phyloP scores from a whole-genome alignment of 2,888 invertebrate genomes.

The Arrhopalites spinosus region DNA sequence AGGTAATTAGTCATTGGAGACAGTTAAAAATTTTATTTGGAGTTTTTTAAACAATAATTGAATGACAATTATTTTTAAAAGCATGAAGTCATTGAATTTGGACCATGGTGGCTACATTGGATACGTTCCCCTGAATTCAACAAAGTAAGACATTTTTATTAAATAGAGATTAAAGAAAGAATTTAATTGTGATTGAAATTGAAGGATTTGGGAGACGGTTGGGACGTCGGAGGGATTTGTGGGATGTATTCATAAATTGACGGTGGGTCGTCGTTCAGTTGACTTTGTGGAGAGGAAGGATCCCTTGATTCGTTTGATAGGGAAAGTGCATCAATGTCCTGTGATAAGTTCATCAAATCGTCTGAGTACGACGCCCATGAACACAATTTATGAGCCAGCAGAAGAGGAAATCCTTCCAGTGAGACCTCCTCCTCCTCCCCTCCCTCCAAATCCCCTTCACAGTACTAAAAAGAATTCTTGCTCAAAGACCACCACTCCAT shows the following conservation, averaged over 20 bases:
- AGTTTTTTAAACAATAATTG: no score
- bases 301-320: conserved; percentile 53
- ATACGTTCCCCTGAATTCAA: conserved; percentile 74
- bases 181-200: no score
- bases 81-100: conserved; percentile 79
- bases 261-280: conserved; percentile 74
- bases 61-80: no score
- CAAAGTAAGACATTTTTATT: conserved; percentile 65
- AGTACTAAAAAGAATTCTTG: conserved; percentile 1
- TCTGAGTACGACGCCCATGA: conserved; percentile 50
- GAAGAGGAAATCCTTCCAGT: conserved; percentile 48
- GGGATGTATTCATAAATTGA: conserved; percentile 81
- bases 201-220: conserved; percentile 54
- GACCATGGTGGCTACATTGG: conserved; percentile 81
- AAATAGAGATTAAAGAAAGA: no score
- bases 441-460: neutral
- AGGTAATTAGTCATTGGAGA: conserved; percentile 55
- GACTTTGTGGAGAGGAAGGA: conserved; percentile 69
- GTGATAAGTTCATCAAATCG: neutral
- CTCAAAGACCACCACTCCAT: conserved; percentile 66
- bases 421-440: neutral
- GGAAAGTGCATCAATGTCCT: conserved; percentile 50
- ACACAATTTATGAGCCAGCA: conserved; percentile 41
- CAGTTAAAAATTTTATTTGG: no score
- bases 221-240: conserved; percentile 70